Percentiles rank a stretch among this genome's conserved stretches.
Conservation (phyloP, 2,113 vertebrate species). For the Lasiurus borealis region DNA sequence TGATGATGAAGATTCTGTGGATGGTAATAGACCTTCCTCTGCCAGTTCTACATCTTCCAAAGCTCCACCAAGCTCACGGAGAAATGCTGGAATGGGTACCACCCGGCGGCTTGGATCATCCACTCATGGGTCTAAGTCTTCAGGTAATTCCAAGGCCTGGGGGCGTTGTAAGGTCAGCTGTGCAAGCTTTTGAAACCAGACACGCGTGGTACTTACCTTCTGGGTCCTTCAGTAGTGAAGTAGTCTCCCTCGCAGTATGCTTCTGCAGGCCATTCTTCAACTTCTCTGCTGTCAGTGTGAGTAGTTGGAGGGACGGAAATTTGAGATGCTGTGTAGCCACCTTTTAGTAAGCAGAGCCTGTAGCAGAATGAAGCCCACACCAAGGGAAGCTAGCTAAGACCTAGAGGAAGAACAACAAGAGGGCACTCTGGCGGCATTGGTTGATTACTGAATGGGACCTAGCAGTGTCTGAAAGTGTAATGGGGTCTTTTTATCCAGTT, state of each 20-base stretch:
- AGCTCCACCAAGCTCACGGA: slow-evolving; percentile 90
- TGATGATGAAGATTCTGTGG: slow-evolving; percentile 99
- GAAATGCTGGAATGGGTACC: slow-evolving; percentile 89
- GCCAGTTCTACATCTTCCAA: slow-evolving; percentile 95
- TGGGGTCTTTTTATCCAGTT: background rate
- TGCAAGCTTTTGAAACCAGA: background rate
- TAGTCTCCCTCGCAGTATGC: accelerated
- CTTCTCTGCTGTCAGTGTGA: background rate
- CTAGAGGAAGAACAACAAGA: background rate
- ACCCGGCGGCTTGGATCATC: slow-evolving; percentile 92
- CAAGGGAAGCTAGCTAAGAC: background rate
- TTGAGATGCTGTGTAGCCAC: background rate
- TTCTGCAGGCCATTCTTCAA: background rate
- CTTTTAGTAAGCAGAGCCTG: background rate
- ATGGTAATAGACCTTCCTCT: slow-evolving; percentile 97
- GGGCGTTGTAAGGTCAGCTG: background rate
- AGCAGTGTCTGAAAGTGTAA: background rate
- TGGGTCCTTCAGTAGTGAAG: background rate
- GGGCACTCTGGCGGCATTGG: background rate
- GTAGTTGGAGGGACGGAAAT: background rate
- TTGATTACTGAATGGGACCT: background rate
- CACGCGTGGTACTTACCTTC: accelerated
- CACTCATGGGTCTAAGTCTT: slow-evolving; percentile 88
- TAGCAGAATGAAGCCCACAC: background rate
- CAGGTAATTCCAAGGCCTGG: slow-evolving; percentile 86